A percentile compares a stretch with the other conserved stretches of the same genome.
Conservation (phyloP, 2,113 vertebrate species). For the Pedetes capensis region DNA sequence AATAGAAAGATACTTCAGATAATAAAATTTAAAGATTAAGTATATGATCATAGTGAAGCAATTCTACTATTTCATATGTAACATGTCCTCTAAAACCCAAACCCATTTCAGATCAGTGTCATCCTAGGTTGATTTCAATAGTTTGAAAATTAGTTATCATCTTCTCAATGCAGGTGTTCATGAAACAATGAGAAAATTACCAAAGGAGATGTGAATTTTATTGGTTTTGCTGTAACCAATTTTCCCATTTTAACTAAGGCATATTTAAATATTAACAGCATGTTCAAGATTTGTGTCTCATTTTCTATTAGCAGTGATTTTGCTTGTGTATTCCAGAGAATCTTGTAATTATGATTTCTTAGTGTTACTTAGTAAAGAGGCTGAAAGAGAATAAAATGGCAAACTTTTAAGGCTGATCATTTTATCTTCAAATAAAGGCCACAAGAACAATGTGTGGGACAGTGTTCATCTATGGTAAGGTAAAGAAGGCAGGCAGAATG, state of each 20-base stretch:
- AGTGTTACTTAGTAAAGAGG: not conserved
- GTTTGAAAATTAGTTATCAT: constrained; percentile 3
- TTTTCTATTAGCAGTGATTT: constrained; percentile 9
- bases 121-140: not conserved
- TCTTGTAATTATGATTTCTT: not conserved
- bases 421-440: not conserved
- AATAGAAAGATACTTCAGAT: not conserved
- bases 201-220: not conserved
- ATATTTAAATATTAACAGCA: not conserved
- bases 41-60: not conserved
- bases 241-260: not conserved
- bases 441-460: not conserved
- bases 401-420: not conserved
- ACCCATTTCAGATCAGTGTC: not conserved
- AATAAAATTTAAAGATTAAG: not conserved
- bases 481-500: not conserved
- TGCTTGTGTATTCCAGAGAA: not conserved
- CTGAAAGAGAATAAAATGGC: not conserved
- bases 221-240: not conserved
- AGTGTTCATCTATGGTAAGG: not conserved
- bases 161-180: not conserved
- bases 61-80: not conserved
- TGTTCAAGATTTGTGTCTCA: not conserved
- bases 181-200: not conserved
- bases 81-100: not conserved